Evolutionary conservation across 2,888 invertebrate species (phyloP).

Genomic region (Caenorhabditis sp.): DNA sequence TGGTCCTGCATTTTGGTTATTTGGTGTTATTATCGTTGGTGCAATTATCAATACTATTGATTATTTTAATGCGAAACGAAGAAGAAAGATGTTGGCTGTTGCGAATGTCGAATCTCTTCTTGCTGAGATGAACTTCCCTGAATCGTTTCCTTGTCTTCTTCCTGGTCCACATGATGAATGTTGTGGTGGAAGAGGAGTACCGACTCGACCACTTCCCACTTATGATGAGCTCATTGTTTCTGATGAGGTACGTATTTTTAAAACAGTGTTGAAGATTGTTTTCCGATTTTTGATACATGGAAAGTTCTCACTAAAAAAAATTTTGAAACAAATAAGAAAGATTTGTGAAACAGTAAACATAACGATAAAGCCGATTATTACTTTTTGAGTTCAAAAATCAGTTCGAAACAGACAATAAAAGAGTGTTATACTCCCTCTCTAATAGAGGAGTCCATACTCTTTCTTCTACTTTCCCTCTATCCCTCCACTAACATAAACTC

Average conservation of each 20-base stretch:
- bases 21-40: slow-evolving; percentile 42
- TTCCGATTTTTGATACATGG: too few relatives aligned
- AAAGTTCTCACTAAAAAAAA: too few relatives aligned
- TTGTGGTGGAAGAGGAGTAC: slow-evolving; percentile 35
- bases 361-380: too few relatives aligned
- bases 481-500: too few relatives aligned
- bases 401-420: too few relatives aligned
- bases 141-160: slow-evolving; percentile 45
- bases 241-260: slow-evolving; percentile 23
- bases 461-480: too few relatives aligned
- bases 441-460: too few relatives aligned
- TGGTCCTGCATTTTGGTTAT: slow-evolving; percentile 50
- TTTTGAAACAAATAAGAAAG: too few relatives aligned
- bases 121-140: slow-evolving; percentile 25
- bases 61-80: slow-evolving; percentile 42
- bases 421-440: too few relatives aligned
- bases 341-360: too few relatives aligned
- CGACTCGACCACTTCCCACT: slow-evolving; percentile 30
- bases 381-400: too few relatives aligned
- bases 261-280: too few relatives aligned
- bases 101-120: slow-evolving; percentile 13
- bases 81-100: slow-evolving; percentile 12
- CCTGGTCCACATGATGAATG: slow-evolving; percentile 43
- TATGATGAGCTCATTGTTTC: slow-evolving; percentile 42
- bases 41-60: slow-evolving; percentile 43